Percentiles rank a stretch among this genome's conserved stretches.
These are phyloP conservation scores for Styela clava DNA, from an alignment of 23 tunicate genomes.

Conservation along the genomic window DNA sequence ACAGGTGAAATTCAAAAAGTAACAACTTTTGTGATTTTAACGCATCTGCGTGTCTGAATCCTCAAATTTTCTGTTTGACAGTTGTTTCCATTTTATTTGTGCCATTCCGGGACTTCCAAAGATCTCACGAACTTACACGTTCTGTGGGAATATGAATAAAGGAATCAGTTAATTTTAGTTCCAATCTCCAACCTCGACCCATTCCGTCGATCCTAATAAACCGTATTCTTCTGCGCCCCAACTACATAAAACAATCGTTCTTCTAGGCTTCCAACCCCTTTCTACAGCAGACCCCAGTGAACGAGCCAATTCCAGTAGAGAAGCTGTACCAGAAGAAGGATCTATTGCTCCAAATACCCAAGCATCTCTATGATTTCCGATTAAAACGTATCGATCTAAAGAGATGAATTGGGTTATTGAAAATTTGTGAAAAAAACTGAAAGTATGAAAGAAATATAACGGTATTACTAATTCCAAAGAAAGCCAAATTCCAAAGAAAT, in stretches of 20 bases:
- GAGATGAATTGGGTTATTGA: constrained; percentile 32
- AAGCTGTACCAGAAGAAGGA: constrained; percentile 73
- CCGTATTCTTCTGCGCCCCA: constrained; percentile 86
- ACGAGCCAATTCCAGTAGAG: constrained; percentile 44
- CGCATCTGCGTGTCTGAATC: too few species aligned
- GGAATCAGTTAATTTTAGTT: too few species aligned
- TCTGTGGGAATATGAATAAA: too few species aligned
- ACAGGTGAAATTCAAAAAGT: too few species aligned
- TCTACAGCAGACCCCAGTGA: constrained; percentile 54
- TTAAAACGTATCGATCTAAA: constrained; percentile 53
- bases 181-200: constrained; percentile 70
- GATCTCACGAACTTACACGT: too few species aligned
- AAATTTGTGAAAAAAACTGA: too few species aligned
- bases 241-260: constrained; percentile 69
- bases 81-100: too few species aligned
- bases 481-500: neutral
- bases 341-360: constrained; percentile 84
- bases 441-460: neutral
- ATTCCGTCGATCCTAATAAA: constrained; percentile 65
- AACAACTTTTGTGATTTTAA: too few species aligned
- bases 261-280: constrained; percentile 64
- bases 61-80: too few species aligned
- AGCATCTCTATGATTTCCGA: constrained; percentile 79
- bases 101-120: too few species aligned
- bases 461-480: too few species aligned